Percentiles rank a stretch among this genome's conserved stretches.
Conservation (phyloP, 2,113 vertebrate genomes). For the Tyrannus savana region DNA sequence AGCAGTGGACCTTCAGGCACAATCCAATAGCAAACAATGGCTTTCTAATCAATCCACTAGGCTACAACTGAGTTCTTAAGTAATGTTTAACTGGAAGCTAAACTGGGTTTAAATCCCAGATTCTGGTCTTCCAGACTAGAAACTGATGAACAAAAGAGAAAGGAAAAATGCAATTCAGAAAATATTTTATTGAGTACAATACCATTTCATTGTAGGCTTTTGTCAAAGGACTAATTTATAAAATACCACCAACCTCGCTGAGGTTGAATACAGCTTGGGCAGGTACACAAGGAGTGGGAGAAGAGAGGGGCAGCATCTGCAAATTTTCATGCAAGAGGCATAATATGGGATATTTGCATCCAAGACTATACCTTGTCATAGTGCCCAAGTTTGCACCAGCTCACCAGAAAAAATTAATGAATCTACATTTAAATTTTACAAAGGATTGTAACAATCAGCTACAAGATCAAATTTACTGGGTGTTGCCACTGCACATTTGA, state of each 20-base stretch:
- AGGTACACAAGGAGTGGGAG: conserved; percentile 18
- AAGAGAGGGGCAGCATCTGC: not conserved
- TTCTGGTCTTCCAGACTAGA: not conserved
- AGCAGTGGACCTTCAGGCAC: not conserved
- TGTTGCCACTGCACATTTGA: not conserved
- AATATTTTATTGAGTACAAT: conserved; percentile 71
- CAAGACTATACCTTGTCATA: not conserved
- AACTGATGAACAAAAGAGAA: not conserved
- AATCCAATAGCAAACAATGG: not conserved
- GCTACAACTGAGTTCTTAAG: not conserved
- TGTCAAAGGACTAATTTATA: conserved; percentile 12
- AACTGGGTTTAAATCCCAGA: not conserved
- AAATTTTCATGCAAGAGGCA: conserved; percentile 55
- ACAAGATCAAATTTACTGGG: not conserved
- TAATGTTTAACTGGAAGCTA: not conserved
- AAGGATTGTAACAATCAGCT: not conserved
- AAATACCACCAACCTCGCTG: conserved; percentile 61
- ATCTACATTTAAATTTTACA: not conserved
- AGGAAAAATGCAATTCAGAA: conserved; percentile 39
- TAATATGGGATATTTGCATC: conserved; percentile 31
- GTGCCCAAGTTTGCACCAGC: conserved; percentile 51
- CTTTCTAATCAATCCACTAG: not conserved
- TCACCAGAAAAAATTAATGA: not conserved
- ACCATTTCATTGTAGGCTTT: conserved; percentile 26
- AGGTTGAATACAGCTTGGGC: conserved; percentile 64